A percentile compares a stretch with the other conserved stretches of the same genome.
Conservation (phyloP, 2,888 invertebrate species). For the Cancer borealis region DNA sequence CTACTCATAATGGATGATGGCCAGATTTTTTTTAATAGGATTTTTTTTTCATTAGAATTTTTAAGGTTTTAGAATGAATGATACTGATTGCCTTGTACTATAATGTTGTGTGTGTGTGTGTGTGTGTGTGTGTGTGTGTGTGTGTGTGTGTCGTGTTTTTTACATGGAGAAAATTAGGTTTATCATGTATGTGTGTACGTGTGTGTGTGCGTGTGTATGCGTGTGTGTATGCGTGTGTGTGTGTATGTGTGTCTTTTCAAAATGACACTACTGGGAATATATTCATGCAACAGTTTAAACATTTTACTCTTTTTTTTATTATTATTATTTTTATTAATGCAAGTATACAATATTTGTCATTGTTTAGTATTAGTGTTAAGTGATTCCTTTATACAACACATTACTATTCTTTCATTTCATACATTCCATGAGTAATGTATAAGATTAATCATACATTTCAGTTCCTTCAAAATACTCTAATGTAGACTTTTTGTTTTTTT, state of each 20-base stretch:
- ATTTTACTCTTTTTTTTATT: not conserved
- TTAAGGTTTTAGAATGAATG: slow-evolving; percentile 6
- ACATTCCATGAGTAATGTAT: slow-evolving; percentile 7
- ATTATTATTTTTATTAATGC: not conserved
- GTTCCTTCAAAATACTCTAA: not conserved
- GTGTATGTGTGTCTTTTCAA: not conserved
- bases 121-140: not conserved
- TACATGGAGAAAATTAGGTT: too few species aligned
- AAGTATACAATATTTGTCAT: slow-evolving; percentile 6
- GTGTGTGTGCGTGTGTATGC: not conserved
- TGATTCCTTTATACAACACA: not conserved
- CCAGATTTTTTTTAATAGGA: not conserved
- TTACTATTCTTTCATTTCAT: not conserved
- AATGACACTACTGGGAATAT: not conserved
- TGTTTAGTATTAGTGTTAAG: not conserved
- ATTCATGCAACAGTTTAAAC: not conserved
- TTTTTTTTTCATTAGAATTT: not conserved
- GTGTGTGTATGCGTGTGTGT: not conserved
- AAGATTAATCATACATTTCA: not conserved
- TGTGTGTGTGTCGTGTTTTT: not conserved
- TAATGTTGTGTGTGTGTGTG: not conserved
- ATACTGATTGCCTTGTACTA: not conserved
- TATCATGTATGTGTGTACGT: too few species aligned
- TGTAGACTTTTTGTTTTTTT: not conserved
- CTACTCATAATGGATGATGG: slow-evolving; percentile 85